Percentiles rank a stretch among this genome's conserved stretches.
These are phyloP conservation scores for Chaetodon trifasciatus DNA, from an alignment of 2,797 vertebrate genomes.

Conservation along the genomic window DNA sequence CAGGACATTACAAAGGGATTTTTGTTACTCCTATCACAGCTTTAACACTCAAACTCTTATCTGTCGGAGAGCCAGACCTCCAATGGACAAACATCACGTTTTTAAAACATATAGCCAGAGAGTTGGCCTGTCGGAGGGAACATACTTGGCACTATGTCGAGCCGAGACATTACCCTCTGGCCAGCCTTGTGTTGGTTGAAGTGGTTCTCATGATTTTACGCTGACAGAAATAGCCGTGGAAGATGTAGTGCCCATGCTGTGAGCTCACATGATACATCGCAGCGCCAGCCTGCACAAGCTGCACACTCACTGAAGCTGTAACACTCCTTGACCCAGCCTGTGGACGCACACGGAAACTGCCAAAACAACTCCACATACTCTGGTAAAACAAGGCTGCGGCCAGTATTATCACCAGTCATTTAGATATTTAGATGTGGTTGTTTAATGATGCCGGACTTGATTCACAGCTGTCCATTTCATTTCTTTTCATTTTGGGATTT, in stretches of 20 bases:
- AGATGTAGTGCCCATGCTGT: conserved; percentile 53
- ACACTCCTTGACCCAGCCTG: conserved; percentile 51
- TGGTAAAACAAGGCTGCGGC: conserved; percentile 31
- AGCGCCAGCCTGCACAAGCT: conserved; percentile 41
- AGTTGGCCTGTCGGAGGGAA: conserved; percentile 29
- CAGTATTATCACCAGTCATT: conserved; percentile 37
- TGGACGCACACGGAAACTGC: conserved; percentile 48
- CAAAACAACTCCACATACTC: conserved; percentile 40
- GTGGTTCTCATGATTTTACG: conserved; percentile 73
- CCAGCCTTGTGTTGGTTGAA: conserved; percentile 66
- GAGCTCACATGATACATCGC: conserved; percentile 71
- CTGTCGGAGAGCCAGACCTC: conserved; percentile 43
- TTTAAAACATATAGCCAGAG: conserved; percentile 33
- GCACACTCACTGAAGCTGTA: conserved; percentile 55
- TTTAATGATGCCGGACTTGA: conserved; percentile 49
- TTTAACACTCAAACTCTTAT: conserved; percentile 56
- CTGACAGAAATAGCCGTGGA: conserved; percentile 72
- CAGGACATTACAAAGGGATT: conserved; percentile 66
- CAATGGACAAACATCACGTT: conserved; percentile 44
- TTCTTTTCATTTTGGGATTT: conserved; percentile 28
- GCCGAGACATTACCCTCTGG: conserved; percentile 48
- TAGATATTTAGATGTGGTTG: conserved; percentile 12
- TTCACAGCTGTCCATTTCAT: conserved; percentile 43
- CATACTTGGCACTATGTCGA: conserved; percentile 32
- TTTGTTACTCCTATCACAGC: conserved; percentile 50